These are phyloP conservation scores for Nyctibius grandis DNA, from an alignment of 2,797 vertebrate species.

Conservation along the genomic window DNA sequence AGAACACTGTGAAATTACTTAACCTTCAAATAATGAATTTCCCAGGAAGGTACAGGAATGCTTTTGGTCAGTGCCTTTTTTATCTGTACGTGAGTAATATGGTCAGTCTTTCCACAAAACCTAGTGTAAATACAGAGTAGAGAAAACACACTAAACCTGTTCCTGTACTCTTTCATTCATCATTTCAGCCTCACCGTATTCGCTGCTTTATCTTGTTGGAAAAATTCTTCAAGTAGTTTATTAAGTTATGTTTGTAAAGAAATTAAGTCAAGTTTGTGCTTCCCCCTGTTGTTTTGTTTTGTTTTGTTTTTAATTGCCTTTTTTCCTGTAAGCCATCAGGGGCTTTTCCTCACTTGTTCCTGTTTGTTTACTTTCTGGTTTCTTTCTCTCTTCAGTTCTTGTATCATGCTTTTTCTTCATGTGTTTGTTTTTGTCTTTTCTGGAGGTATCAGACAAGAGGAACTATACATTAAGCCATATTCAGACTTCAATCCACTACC, in stretches of 20 bases:
- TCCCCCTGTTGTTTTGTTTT: rapidly evolving
- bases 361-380: background rate
- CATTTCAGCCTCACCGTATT: background rate
- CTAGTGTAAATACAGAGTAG: background rate
- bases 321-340: background rate
- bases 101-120: background rate
- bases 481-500: background rate
- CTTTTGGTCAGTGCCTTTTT: background rate
- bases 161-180: background rate
- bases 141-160: background rate
- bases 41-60: background rate
- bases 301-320: background rate
- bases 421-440: background rate
- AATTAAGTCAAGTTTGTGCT: background rate
- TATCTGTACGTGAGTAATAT: background rate
- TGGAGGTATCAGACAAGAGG: background rate
- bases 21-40: background rate
- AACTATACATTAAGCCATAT: background rate
- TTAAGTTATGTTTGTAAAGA: background rate
- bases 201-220: background rate
- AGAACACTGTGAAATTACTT: background rate
- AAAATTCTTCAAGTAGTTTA: background rate
- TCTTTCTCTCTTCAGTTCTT: background rate
- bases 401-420: background rate
- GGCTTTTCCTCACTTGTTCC: background rate